Evolutionary conservation across 2,888 invertebrate species (phyloP), one percentile per base, ranked within the genome.

Genomic region (Apodemia hepburni): DNA sequence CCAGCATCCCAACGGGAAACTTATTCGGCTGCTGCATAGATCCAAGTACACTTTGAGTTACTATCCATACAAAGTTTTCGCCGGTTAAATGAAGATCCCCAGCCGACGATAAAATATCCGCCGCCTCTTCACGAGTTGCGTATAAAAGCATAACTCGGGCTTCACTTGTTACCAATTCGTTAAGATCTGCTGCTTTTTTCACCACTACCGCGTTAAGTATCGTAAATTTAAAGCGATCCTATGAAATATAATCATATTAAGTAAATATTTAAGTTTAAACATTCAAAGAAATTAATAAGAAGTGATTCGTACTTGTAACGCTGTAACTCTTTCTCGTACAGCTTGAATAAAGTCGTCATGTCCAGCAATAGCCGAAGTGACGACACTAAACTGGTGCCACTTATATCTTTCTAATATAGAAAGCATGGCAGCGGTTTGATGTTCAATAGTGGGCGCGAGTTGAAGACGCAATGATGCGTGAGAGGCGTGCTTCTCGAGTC

Each of bases 31-130:
- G 87, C 65, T 96, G 95, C 76, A 94, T 93, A 72, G 96, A 96
- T 74, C 96, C 96, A 65, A 98, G 96, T 70, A 98, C 98, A 79
- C 97, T 97, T 84, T 98, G 98, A 60, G 98, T 98, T 22, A 98
- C 98, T 65, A 98, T 97, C 98, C 98, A 98, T 11, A 98, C 97
- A 84, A 98, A 98, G 83, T 98, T 98, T 84, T 98, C 97, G 9
- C 96, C 96, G 5, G 96, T 97, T 67, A 97, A 94, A 71, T 96
- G 95, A 72, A 94, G 92, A 73, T 95, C 94, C 64, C 94, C 92
- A 3, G 97, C 97, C 38, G 94, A 94, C 42, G 93, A 92, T 73
- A 98, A 91, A 71, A 98, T 98, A 75, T 94, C 94, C 66, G 95
- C 95, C 27, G 97, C 98, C 84, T 98, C 98, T 77, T 97, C 96